These are phyloP conservation scores for Gryllus longicercus DNA, from an alignment of 2,888 invertebrate species.

Conservation along the genomic window DNA sequence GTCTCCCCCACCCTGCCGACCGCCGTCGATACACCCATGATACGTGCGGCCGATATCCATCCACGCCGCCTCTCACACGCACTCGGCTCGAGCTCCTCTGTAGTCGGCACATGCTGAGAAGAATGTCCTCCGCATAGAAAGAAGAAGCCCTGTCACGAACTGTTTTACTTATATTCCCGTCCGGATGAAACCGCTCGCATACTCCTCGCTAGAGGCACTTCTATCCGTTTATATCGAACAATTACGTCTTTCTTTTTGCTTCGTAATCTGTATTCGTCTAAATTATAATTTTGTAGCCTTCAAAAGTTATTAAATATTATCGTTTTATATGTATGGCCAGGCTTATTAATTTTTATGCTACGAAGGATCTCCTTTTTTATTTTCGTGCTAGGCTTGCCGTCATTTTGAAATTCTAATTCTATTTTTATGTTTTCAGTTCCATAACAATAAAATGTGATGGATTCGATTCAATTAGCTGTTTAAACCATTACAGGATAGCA, in stretches of 20 bases:
- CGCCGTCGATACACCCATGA: background rate
- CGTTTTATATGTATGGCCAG: background rate
- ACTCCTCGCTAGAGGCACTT: background rate
- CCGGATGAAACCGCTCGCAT: background rate
- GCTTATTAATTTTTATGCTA: slow-evolving; percentile 8
- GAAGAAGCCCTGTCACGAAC: background rate
- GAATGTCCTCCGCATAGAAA: slow-evolving; percentile 3
- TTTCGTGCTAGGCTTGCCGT: too few relatives aligned
- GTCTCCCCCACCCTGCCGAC: background rate
- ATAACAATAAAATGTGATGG: too few relatives aligned
- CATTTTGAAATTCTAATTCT: too few relatives aligned
- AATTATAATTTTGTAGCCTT: slow-evolving; percentile 6
- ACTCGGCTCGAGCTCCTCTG: background rate
- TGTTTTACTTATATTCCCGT: background rate
- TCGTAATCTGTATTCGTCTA: background rate
- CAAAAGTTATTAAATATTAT: slow-evolving; percentile 17
- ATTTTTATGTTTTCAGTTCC: too few relatives aligned
- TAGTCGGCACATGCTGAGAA: background rate
- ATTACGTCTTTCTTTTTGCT: background rate
- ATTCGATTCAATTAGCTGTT: too few relatives aligned
- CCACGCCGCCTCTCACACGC: background rate
- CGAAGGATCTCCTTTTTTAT: background rate
- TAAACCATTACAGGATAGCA: too few relatives aligned
- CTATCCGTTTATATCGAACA: background rate
- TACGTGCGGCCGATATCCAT: slow-evolving; percentile 5